A percentile compares a stretch with the other conserved stretches of the same genome.
Conservation (phyloP, 2,888 invertebrate genomes). For the Antheraea assamensis region DNA sequence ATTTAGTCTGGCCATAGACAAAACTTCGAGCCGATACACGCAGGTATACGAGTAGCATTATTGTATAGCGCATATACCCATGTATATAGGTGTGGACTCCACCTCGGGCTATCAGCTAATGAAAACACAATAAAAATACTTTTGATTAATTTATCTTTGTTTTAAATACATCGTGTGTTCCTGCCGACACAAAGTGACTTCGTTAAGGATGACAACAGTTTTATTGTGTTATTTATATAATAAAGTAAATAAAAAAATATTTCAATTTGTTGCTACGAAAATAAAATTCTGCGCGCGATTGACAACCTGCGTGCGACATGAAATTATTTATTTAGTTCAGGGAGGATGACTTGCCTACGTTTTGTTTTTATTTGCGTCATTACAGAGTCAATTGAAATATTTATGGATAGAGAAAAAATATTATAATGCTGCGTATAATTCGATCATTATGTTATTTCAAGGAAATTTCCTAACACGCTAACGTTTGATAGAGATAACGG, state of each 20-base stretch:
- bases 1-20: no score
- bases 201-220: neutral
- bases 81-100: no score
- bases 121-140: no score
- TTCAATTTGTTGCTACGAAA: neutral
- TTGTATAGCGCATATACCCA: no score
- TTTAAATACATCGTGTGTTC: neutral
- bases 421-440: constrained; percentile 21
- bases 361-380: constrained; percentile 19
- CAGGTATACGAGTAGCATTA: no score
- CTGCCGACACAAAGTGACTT: neutral
- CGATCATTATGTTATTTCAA: constrained; percentile 26
- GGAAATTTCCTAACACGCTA: constrained; percentile 41
- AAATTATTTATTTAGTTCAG: constrained; percentile 62
- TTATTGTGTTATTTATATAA: neutral
- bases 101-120: no score
- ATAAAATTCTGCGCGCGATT: neutral
- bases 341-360: constrained; percentile 38
- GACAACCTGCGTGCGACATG: constrained; percentile 60
- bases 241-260: neutral
- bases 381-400: constrained; percentile 21
- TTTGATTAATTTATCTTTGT: no score
- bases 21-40: no score
- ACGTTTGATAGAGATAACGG: constrained; percentile 24
- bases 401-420: neutral